Evolutionary conservation across 2,888 invertebrate species (phyloP), one percentile per base, ranked within the genome.

Genomic region (Eilema griseolum): DNA sequence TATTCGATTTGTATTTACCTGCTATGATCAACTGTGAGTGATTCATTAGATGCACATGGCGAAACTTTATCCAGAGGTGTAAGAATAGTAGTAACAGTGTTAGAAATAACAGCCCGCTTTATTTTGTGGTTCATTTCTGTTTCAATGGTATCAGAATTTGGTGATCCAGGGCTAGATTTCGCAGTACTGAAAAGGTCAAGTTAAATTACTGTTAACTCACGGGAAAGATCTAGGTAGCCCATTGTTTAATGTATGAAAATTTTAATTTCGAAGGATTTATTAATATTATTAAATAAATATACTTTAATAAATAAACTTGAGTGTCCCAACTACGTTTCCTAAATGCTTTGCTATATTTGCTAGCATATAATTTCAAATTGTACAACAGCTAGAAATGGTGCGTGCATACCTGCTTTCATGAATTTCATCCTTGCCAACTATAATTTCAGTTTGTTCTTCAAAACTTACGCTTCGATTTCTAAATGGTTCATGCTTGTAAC

Each of bases 21-120:
- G 89, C 96, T 97, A 66, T 96, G 93, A 88, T 98, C 98, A 81
- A 97, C 97, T n/a, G 97, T 97, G 76, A 98, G 92, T 16, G 98
- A 98, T 90, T 98, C 98, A 83, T 97, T 98, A 46, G 98, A 98
- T 64, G 97, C 98, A 90, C 98, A 98, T 11, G 97, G 97, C 8
- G 97, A 97, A 31, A 95, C 89, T 81, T 96, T 96, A 80, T 95
- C 94, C 77, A 96, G 93, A 41, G 96, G 93, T 56, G 92, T 87
- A 46, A 93, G 87, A 74, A 86, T 92, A 64, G 90, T 93, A 23
- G 90, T 91, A 0, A 93, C 78, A 73, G 85, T 93, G 73, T 91
- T 94, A 57, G 88, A 85, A 80, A 89, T 88, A 66, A 88, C 77
- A 71, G 89, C 75, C 74, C 86, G 86, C 85, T 93, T 94, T 12